Evolutionary conservation across 2,888 invertebrate species (phyloP).

Genomic region (Penaeus monodon): DNA sequence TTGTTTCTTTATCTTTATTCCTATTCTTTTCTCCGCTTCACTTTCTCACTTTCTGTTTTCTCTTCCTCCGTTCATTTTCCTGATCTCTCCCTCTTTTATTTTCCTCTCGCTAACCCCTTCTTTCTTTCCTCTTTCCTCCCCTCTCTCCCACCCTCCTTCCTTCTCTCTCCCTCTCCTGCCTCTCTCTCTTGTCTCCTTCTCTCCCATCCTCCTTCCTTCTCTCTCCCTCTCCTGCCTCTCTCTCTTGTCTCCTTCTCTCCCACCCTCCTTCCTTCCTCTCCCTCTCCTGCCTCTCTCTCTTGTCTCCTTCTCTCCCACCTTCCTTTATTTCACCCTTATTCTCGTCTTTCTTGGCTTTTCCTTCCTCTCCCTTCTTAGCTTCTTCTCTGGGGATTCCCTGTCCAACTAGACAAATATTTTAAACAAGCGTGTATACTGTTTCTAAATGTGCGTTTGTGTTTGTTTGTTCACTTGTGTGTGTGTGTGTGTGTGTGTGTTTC

Average conservation of each 20-base stretch:
- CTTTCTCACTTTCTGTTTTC: background rate
- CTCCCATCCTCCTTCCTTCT: background rate
- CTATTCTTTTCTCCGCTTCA: background rate
- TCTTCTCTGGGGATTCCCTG: too few relatives aligned
- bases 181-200: background rate
- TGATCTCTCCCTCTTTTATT: background rate
- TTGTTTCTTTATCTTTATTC: background rate
- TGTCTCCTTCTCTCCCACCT: too few relatives aligned
- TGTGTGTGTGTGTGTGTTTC: too few relatives aligned
- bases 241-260: background rate
- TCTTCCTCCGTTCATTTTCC: background rate
- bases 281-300: too few relatives aligned
- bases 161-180: background rate
- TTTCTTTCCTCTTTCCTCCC: background rate
- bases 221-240: background rate
- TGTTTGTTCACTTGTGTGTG: too few relatives aligned
- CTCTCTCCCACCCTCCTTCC: constrained; percentile 10
- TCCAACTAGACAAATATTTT: too few relatives aligned
- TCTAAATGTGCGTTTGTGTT: too few relatives aligned
- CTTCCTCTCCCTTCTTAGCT: too few relatives aligned
- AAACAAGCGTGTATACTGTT: too few relatives aligned
- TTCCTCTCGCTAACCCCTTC: background rate
- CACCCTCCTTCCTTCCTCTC: background rate
- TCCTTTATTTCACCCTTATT: background rate
- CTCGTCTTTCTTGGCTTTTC: too few relatives aligned